These are phyloP conservation scores for Xiphorhynchus erythropygius DNA, from an alignment of 2,797 vertebrate species.

Conservation along the genomic window DNA sequence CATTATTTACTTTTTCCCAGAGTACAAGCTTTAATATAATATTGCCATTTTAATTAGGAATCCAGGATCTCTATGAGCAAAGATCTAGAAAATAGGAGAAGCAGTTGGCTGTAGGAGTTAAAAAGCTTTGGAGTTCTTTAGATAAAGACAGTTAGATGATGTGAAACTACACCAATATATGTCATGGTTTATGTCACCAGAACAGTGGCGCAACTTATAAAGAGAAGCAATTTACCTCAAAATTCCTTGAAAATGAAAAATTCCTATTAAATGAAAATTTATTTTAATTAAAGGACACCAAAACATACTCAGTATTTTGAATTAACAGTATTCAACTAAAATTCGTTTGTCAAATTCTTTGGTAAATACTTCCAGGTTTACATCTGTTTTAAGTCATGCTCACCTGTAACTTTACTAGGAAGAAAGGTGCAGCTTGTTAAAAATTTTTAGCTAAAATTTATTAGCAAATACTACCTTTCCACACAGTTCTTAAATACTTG, in stretches of 20 bases:
- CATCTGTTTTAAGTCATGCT: background rate
- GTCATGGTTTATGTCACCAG: background rate
- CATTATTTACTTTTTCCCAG: background rate
- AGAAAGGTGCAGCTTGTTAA: rapidly evolving
- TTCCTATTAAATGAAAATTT: background rate
- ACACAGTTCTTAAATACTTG: background rate
- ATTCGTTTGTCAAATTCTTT: background rate
- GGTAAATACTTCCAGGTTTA: background rate
- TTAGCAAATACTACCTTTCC: rapidly evolving
- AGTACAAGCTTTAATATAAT: background rate
- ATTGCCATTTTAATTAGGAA: background rate
- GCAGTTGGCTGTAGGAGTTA: background rate
- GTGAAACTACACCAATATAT: background rate
- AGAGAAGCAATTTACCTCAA: background rate
- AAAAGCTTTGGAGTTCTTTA: background rate
- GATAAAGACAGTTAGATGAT: background rate
- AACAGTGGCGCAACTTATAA: background rate
- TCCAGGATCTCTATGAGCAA: background rate
- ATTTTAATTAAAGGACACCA: background rate
- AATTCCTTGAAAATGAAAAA: background rate
- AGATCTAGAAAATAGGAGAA: background rate
- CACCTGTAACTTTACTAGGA: background rate
- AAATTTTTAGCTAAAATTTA: background rate
- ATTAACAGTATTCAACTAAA: background rate
- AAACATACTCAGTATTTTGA: background rate